Conservation (phyloP, 2,113 vertebrate genomes). For the Odobenus rosmarus region DNA sequence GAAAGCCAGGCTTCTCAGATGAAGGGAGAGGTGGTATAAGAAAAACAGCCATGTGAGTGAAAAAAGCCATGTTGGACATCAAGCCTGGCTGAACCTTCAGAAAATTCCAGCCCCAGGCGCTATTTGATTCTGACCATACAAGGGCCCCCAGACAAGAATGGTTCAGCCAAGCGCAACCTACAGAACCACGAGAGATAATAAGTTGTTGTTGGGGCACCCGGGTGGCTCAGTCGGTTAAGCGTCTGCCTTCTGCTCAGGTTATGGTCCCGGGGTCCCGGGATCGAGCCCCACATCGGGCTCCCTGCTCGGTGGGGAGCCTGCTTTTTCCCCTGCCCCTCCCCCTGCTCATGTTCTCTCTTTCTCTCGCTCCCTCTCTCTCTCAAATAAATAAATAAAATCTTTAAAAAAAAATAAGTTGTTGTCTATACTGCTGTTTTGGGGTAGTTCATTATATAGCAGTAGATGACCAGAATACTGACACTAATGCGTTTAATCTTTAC, state of each 20-base stretch:
- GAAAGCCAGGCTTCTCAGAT: background rate
- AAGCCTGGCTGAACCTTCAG: background rate
- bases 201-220: background rate
- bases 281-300: background rate
- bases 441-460: background rate
- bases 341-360: background rate
- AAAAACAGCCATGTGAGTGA: background rate
- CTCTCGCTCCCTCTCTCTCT: background rate
- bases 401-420: background rate
- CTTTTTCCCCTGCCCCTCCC: background rate
- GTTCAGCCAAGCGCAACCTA: background rate
- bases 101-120: background rate
- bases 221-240: background rate
- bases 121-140: accelerated
- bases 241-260: background rate
- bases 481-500: background rate
- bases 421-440: background rate
- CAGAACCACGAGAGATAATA: background rate
- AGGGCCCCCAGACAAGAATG: background rate
- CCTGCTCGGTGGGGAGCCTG: background rate
- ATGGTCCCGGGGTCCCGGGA: background rate
- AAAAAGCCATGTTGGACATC: background rate
- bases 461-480: background rate
- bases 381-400: background rate
- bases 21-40: background rate